Evolutionary conservation across 1,140 invertebrate genomes (phyloP).

Genomic region (Drosophila navojoa): DNA sequence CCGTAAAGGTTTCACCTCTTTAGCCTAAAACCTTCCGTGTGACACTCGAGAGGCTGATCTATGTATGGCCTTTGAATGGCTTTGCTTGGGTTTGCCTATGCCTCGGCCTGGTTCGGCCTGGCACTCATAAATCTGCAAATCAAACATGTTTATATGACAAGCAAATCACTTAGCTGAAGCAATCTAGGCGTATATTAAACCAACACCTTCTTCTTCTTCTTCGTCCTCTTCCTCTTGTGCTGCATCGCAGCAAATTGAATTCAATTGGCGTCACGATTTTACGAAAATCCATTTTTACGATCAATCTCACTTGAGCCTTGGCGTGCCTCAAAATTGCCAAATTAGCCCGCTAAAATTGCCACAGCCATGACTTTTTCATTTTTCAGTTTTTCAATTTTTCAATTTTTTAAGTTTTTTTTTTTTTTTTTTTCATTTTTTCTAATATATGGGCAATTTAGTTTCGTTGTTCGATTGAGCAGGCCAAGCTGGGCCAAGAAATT

Average conservation of each 20-base stretch:
- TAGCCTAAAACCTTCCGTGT: background rate
- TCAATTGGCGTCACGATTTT: constrained; percentile 74
- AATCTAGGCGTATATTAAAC: constrained; percentile 39
- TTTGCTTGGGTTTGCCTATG: background rate
- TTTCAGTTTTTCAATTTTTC: background rate
- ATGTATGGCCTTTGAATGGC: constrained; percentile 42
- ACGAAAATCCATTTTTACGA: constrained; percentile 77
- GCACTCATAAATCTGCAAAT: constrained; percentile 47
- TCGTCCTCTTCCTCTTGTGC: background rate
- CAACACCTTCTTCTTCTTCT: constrained; percentile 59
- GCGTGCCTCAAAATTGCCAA: constrained; percentile 73
- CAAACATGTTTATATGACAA: constrained; percentile 66
- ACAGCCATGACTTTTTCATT: constrained; percentile 18
- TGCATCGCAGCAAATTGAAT: constrained; percentile 64
- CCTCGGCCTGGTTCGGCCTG: background rate
- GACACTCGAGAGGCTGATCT: constrained; percentile 22
- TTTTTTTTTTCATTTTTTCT: constrained; percentile 28
- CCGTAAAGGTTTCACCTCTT: no score
- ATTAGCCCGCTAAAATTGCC: constrained; percentile 70
- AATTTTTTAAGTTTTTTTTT: no score
- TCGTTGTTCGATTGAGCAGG: constrained; percentile 16
- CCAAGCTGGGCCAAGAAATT: constrained; percentile 50
- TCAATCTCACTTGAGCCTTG: constrained; percentile 62
- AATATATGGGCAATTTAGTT: constrained; percentile 57
- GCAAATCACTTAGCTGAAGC: constrained; percentile 61